phyloP scores from a whole-genome alignment of 2,113 vertebrate genomes.

The Ictidomys tridecemlineatus region DNA sequence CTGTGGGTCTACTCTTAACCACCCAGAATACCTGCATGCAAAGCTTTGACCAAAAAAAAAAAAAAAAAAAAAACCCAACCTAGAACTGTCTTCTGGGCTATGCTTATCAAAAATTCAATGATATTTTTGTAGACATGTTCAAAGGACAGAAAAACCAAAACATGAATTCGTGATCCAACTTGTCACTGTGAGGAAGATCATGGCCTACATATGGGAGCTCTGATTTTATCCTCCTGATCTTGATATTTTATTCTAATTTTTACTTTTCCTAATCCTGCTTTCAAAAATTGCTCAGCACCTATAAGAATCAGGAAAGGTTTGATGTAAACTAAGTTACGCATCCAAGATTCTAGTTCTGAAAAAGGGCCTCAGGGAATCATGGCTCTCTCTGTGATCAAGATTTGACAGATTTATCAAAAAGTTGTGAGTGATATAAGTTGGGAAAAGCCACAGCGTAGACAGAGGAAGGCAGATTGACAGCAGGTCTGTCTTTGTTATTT shows the following conservation, averaged over 20 bases:
- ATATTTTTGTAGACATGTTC: not conserved
- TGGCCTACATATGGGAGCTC: not conserved
- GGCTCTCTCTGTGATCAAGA: not conserved
- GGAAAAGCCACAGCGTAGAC: not conserved
- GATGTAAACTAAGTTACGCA: not conserved
- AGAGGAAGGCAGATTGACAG: not conserved
- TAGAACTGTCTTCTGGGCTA: not conserved
- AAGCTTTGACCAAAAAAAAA: not conserved
- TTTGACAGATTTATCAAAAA: slow-evolving; percentile 3
- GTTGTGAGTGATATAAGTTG: not conserved
- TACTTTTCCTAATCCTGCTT: not conserved
- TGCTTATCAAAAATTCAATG: not conserved
- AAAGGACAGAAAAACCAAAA: not conserved
- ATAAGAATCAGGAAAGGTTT: not conserved
- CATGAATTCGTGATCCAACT: not conserved
- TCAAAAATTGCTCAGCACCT: not conserved
- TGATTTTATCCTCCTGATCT: not conserved
- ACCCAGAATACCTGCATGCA: not conserved
- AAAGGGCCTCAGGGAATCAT: not conserved
- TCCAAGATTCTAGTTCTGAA: not conserved
- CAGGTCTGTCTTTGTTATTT: not conserved
- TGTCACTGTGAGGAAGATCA: not conserved
- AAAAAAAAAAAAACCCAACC: not conserved
- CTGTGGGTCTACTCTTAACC: not conserved
- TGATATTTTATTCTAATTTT: not conserved